Evolutionary conservation across 2,797 vertebrate genomes (phyloP).

Genomic region (Mionectes olivaceus): DNA sequence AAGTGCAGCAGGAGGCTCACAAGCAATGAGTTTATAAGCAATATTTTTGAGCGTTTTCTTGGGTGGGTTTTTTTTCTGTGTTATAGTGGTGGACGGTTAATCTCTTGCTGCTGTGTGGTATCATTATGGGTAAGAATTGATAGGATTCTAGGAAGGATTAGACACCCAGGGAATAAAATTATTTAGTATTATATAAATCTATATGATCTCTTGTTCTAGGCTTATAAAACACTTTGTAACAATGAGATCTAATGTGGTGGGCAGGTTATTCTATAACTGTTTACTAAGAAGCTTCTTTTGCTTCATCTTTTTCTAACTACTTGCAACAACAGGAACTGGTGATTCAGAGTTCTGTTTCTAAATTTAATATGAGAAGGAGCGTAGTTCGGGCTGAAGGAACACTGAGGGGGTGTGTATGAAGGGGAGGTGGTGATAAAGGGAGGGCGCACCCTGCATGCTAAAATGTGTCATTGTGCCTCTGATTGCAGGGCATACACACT

Average conservation of each 20-base stretch:
- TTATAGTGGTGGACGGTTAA: not conserved
- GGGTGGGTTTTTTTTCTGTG: not conserved
- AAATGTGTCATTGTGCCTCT: not conserved
- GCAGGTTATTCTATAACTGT: not conserved
- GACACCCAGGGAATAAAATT: not conserved
- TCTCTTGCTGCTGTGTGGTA: not conserved
- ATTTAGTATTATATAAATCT: not conserved
- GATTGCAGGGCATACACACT: not conserved
- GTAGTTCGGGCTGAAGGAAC: not conserved
- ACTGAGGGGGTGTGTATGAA: not conserved
- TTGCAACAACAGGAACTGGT: constrained; percentile 47
- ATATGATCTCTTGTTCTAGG: not conserved
- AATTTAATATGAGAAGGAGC: constrained; percentile 18
- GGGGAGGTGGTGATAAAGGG: constrained; percentile 7
- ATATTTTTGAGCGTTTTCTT: fast-evolving
- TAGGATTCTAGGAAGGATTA: not conserved
- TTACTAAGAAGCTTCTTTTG: constrained; percentile 12
- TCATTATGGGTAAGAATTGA: not conserved
- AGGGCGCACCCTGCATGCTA: not conserved
- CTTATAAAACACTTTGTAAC: not conserved
- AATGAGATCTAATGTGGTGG: not conserved
- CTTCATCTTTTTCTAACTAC: constrained; percentile 32
- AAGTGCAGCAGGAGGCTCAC: not conserved
- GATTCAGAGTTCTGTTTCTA: constrained; percentile 54
- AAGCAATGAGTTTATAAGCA: not conserved